These are phyloP conservation scores for Drosophila cognata DNA, from an alignment of 2,888 invertebrate species.

Conservation along the genomic window DNA sequence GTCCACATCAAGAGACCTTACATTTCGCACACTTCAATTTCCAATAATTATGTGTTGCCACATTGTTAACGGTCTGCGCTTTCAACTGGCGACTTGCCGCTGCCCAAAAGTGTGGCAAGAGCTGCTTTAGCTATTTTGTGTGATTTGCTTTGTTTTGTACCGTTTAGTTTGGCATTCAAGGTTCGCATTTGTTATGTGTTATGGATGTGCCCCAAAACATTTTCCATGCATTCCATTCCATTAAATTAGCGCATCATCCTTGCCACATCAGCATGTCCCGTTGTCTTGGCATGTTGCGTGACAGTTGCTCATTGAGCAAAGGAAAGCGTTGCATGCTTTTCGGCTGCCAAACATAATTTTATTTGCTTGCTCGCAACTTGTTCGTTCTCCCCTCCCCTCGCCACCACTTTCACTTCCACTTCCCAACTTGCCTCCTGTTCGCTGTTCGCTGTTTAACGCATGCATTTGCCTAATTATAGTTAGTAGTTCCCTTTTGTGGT, in stretches of 20 bases:
- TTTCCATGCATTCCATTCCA: slow-evolving; percentile 7
- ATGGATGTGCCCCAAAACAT: slow-evolving; percentile 13
- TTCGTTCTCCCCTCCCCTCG: background rate
- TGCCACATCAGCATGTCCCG: background rate
- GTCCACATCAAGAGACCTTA: background rate
- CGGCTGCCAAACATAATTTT: slow-evolving; percentile 38
- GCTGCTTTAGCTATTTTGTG: slow-evolving; percentile 4
- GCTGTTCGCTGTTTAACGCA: background rate
- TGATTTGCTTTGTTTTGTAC: background rate
- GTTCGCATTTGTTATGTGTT: slow-evolving; percentile 25
- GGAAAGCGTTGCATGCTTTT: slow-evolving; percentile 53
- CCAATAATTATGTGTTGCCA: slow-evolving; percentile 26
- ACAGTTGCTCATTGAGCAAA: slow-evolving; percentile 32
- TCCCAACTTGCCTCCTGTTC: background rate
- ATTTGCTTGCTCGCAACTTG: background rate
- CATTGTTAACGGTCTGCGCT: slow-evolving; percentile 18
- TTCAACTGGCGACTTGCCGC: background rate
- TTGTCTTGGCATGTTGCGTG: slow-evolving; percentile 35
- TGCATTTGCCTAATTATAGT: slow-evolving; percentile 43
- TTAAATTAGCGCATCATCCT: slow-evolving; percentile 1
- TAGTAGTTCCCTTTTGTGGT: background rate
- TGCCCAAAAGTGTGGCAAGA: background rate
- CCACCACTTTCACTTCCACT: background rate
- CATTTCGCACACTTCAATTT: background rate
- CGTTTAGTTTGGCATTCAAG: slow-evolving; percentile 7